Evolutionary conservation across 1,140 invertebrate genomes (phyloP).

Genomic region (Pseudomyrmex cubaensis): DNA sequence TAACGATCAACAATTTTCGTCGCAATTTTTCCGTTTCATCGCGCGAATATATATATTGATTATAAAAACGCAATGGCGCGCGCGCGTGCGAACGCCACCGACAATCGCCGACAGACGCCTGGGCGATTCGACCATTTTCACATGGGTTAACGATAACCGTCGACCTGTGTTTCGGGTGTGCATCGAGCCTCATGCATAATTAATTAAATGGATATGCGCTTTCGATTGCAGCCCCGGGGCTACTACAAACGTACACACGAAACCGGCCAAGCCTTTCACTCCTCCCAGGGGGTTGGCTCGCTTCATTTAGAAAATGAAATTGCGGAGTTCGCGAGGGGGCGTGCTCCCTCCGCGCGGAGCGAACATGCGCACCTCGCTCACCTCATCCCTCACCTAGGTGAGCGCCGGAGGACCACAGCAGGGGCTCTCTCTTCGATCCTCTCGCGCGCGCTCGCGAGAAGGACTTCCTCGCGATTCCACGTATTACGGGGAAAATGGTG

Average conservation of each 20-base stretch:
- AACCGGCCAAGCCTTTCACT: constrained; percentile 64
- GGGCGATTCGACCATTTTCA: constrained; percentile 42
- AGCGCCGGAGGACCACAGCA: constrained; percentile 50
- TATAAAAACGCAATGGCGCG: constrained; percentile 12
- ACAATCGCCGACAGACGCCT: constrained; percentile 32
- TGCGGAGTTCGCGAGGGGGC: constrained; percentile 74
- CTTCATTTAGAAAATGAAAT: constrained; percentile 79
- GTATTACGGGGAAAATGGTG: constrained; percentile 66
- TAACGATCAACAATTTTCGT: neutral
- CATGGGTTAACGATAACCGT: constrained; percentile 70
- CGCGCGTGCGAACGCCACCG: neutral
- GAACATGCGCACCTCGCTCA: constrained; percentile 79
- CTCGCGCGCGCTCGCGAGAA: constrained; percentile 35
- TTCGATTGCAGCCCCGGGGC: constrained; percentile 77
- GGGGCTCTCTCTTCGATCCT: constrained; percentile 65
- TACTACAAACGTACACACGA: constrained; percentile 50
- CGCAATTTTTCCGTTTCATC: neutral
- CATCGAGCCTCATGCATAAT: constrained; percentile 79
- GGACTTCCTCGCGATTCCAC: constrained; percentile 35
- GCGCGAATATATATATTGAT: neutral
- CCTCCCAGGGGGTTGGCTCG: constrained; percentile 63
- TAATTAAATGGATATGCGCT: constrained; percentile 81
- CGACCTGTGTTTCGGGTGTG: constrained; percentile 72
- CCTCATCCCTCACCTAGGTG: constrained; percentile 66
- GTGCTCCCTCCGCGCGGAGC: constrained; percentile 74